These are phyloP conservation scores for Conopomorpha cramerella DNA, from an alignment of 1,140 invertebrate species.

Conservation along the genomic window DNA sequence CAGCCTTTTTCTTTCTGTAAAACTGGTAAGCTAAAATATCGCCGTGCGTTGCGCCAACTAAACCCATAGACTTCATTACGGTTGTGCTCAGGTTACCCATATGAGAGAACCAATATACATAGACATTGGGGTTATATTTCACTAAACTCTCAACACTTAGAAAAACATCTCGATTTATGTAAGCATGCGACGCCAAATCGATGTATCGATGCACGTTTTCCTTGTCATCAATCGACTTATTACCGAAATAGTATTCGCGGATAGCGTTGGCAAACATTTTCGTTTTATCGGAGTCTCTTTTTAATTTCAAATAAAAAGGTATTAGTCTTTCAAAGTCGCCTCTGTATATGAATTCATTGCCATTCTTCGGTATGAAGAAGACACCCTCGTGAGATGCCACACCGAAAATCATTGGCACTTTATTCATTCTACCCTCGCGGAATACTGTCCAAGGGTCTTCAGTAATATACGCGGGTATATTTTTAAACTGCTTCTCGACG, in stretches of 20 bases:
- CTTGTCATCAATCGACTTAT: slow-evolving; percentile 17
- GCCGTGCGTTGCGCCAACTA: slow-evolving; percentile 63
- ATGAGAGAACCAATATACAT: slow-evolving; percentile 56
- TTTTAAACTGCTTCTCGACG: slow-evolving; percentile 42
- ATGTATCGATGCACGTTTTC: slow-evolving; percentile 27
- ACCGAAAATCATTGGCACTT: slow-evolving; percentile 65
- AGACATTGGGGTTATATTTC: slow-evolving; percentile 24
- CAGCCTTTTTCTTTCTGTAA: slow-evolving; percentile 41
- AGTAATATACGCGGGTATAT: slow-evolving; percentile 33
- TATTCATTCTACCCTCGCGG: slow-evolving; percentile 42
- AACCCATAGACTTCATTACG: slow-evolving; percentile 20
- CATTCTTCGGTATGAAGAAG: slow-evolving; percentile 31
- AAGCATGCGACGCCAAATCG: slow-evolving; percentile 40
- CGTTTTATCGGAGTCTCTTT: slow-evolving; percentile 10
- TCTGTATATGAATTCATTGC: slow-evolving; percentile 23
- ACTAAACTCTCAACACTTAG: slow-evolving; percentile 34
- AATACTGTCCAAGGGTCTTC: slow-evolving; percentile 30
- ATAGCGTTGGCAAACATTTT: slow-evolving; percentile 33
- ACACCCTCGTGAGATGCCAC: slow-evolving; percentile 63
- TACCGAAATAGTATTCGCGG: slow-evolving; percentile 53
- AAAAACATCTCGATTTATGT: slow-evolving; percentile 48
- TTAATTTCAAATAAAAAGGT: slow-evolving; percentile 11
- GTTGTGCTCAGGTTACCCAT: slow-evolving; percentile 32
- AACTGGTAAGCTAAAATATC: slow-evolving; percentile 69
- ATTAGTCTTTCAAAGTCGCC: slow-evolving; percentile 33